These are phyloP conservation scores for Drosophila sulfurigaster DNA, from an alignment of 1,140 invertebrate species.

Conservation along the genomic window DNA sequence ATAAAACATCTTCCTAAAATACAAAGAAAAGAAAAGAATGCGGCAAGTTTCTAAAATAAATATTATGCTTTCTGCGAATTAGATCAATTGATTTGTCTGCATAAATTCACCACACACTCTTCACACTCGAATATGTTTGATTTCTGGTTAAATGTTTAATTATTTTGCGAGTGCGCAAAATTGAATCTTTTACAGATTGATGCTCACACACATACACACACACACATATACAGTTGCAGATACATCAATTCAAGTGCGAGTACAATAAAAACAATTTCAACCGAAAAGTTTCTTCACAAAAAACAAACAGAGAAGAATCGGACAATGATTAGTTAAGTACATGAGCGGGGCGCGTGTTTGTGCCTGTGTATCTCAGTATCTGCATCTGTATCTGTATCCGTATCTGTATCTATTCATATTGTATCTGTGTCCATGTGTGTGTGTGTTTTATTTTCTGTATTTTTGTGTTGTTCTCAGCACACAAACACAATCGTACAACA, in stretches of 20 bases:
- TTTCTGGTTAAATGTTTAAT: conserved; percentile 13
- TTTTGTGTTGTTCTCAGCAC: conserved; percentile 29
- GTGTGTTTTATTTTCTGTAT: conserved; percentile 5
- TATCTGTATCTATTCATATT: conserved; percentile 56
- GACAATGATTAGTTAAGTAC: conserved; percentile 75
- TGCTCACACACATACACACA: too few species aligned
- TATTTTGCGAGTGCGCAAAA: conserved; percentile 35
- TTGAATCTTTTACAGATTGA: conserved; percentile 1
- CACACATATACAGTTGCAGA: conserved; percentile 1
- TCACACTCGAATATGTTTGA: background rate
- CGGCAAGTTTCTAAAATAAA: background rate
- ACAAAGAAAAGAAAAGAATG: background rate
- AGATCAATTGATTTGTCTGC: conserved; percentile 1
- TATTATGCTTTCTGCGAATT: conserved; percentile 18
- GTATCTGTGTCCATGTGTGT: conserved; percentile 48
- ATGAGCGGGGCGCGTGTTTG: conserved; percentile 38
- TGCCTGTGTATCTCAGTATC: conserved; percentile 33
- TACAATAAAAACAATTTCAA: conserved; percentile 71
- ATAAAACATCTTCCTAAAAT: background rate
- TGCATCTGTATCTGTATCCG: conserved; percentile 46
- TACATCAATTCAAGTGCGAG: conserved; percentile 32
- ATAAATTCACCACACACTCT: background rate
- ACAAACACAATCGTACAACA: conserved; percentile 40
- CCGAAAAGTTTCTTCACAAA: conserved; percentile 65
- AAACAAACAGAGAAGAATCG: conserved; percentile 74